Conservation (phyloP, 2,113 vertebrate genomes). For the Paratilapia polleni region DNA sequence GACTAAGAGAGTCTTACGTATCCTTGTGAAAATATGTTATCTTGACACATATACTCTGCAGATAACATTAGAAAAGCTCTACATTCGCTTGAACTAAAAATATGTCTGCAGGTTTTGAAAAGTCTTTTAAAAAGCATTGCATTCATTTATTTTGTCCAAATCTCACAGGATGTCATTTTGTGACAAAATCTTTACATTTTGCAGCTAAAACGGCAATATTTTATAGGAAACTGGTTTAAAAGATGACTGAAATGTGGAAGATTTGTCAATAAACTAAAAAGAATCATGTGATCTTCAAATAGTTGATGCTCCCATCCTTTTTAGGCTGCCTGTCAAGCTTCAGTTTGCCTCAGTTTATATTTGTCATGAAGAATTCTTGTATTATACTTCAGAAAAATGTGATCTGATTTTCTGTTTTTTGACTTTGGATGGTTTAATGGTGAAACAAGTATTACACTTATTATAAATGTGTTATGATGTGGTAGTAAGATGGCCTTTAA, state of each 20-base stretch:
- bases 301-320: fast-evolving
- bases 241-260: not conserved
- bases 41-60: not conserved
- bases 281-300: not conserved
- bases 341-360: not conserved
- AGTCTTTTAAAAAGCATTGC: not conserved
- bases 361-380: not conserved
- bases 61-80: not conserved
- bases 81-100: not conserved
- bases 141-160: not conserved
- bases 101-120: not conserved
- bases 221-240: not conserved
- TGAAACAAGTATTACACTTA: not conserved
- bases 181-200: not conserved
- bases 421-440: not conserved
- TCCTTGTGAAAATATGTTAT: not conserved
- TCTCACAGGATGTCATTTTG: not conserved
- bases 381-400: not conserved
- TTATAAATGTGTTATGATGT: not conserved
- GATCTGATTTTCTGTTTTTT: not conserved
- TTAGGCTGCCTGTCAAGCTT: not conserved
- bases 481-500: not conserved
- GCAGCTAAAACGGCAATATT: not conserved
- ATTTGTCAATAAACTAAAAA: not conserved
- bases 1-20: not conserved